Evolutionary conservation across 2,113 vertebrate species (phyloP), one percentile per base, ranked within the genome.

Genomic region (Tretioscincus oriximinensis): DNA sequence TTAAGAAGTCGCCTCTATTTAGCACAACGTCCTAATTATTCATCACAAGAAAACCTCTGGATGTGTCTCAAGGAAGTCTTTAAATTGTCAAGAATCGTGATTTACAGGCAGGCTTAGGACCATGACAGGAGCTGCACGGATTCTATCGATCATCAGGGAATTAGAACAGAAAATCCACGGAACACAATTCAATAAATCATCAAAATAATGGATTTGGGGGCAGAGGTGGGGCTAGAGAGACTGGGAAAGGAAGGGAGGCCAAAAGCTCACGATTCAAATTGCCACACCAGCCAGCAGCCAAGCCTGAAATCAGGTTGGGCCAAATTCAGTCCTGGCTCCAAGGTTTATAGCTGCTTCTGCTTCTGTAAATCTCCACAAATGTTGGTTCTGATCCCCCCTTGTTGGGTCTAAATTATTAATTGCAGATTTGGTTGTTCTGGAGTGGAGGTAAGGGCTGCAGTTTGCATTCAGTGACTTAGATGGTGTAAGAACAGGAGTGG

Each of bases 21-120:
- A 80, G 72, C 64, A 70, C 51, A 84, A 80, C 4, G 29, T 69
- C 64, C 65, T 80, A 79, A 80, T 75, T 75, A 80, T 84, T 84
- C 45, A 51, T 80, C 58, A 31, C 45, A 70, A n/a, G 28, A 49
- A 47, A 35, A 77, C 21, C 45, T 45, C 71, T 5, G 51, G 24
- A 69, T 68, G 29, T 75, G 61, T 68, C 86, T 82, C 31, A 29
- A 28, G 80, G 71, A 75, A 63, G 64, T 51, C 29, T 79, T 84
- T 76, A 79, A 84, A 76, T 60, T 84, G 76, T 71, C 79, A 84
- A 68, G 35, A 18, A 22, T 75, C 11, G 28, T 51, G 71, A 76
- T 82, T 76, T 67, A 68, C 28, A 76, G 61, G 63, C 35, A 76
- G 61, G 54, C 73, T 82, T 73, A 81, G 68, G 73, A 65, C 71